Evolutionary conservation across 2,888 invertebrate genomes (phyloP), one percentile per base, ranked within the genome.

Genomic region (Dynastes maya): DNA sequence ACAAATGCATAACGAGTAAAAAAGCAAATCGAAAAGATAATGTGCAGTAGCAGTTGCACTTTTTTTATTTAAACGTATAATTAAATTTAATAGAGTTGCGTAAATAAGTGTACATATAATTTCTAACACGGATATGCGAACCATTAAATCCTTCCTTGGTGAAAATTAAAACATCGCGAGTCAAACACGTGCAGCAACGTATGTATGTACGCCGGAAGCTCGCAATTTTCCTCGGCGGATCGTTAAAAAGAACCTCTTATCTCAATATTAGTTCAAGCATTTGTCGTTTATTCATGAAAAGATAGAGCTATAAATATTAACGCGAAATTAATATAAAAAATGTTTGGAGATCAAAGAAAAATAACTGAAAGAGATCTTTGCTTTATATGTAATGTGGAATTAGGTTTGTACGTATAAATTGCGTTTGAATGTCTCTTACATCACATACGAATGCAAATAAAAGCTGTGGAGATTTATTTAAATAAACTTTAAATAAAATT

Each of bases 191-290:
- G 22, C 51, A 9, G 22, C 5, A 68, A n/a, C 68, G 27, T 27
- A 13, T 29, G 27, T 32, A 27, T 29, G 27, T 32, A 27, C 22
- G 68, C 72, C 72, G 63, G 40, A 45, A 61, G 72, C 61, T 63
- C 5, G 61, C 27, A 61, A 72, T 63, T 74, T 74, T 49, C 40
- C 72, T 22, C 29, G 45, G 45, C 5, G 22, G 13, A 74, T 22
- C 61, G 61, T 49, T 74, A 74, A 74, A 74, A 74, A 74, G 72
- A 74, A 74, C 61, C 61, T 37, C 72, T 74, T 61, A 61, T 45
- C 72, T 74, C 72, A 74, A 74, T 61, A 74, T 74, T 74, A 74
- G 72, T 61, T 61, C 61, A 74, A 61, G 45, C 45, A 22, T 29
- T 22, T 45, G 27, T 27, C 45, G 61, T 45, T 63, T 63, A 63